Base-by-base conservation (phyloP, 2,797 vertebrate genomes). In the Tachyglossus aculeatus region DNA sequence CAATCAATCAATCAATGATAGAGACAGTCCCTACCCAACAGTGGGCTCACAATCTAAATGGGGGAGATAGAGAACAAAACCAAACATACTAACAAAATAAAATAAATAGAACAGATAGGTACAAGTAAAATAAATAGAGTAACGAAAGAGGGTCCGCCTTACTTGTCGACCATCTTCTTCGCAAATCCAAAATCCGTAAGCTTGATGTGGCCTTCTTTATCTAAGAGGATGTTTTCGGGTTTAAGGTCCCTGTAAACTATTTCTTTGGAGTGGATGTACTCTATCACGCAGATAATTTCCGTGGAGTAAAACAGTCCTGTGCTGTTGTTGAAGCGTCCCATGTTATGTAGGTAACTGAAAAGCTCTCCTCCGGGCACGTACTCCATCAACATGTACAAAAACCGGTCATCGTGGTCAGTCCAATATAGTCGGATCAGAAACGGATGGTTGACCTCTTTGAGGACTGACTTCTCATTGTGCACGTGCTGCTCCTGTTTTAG, bases 141-240 rank as follows among this genome's bases (percentile, higher is more conserved):
- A n/a, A n/a, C n/a, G n/a, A n/a, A n/a, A n/a, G n/a, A n/a, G n/a
- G n/a, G n/a, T n/a, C 14, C 8, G 0, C 74, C 89, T 82, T 86
- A 98, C 97, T 95, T 95, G 90, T 98, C 98, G 0, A 94, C 94
- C 25, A 99, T 93, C 59, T 99, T 99, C 91, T 99, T 99, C 15
- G 98, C 97, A 29, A 99, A 99, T 77, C 98, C 98, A 2, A 99
- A 99, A 90, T 99, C 98, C 0, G 98, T 99, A 69, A 99, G 95
- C 57, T 96, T 95, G 86, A 99, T 95, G 90, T 99, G 97, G 5
- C 98, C 98, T 52, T 98, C 96, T 4, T 92, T 88, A 86, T 98
- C 97, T 86, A 99, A 91, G 79, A n/a, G n/a, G n/a, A n/a, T n/a
- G n/a, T n/a, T n/a, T n/a, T n/a, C n/a, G n/a, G n/a, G n/a, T n/a